These are phyloP conservation scores for Tenthredo amoena DNA, from an alignment of 2,888 invertebrate species.

Conservation along the genomic window DNA sequence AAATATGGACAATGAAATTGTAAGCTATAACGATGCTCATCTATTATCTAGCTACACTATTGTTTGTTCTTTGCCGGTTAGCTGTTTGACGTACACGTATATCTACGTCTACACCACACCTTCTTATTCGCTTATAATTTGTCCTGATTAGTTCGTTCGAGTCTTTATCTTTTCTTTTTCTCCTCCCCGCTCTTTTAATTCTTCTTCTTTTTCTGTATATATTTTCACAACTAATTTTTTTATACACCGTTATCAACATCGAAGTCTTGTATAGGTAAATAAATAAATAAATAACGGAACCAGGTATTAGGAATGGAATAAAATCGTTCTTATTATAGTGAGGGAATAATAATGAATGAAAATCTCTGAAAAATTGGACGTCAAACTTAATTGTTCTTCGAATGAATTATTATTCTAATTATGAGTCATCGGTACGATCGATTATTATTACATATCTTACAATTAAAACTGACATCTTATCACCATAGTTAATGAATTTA, in stretches of 20 bases:
- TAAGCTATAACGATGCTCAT: constrained; percentile 51
- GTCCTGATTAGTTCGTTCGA: not conserved
- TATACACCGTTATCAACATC: not conserved
- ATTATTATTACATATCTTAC: not conserved
- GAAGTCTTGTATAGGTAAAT: not conserved
- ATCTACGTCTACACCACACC: not conserved
- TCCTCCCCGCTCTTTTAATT: not conserved
- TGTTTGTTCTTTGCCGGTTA: constrained; percentile 47
- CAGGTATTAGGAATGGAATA: not conserved
- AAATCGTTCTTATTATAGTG: not conserved
- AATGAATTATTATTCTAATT: not conserved
- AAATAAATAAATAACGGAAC: too few species aligned
- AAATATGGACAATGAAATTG: constrained; percentile 50
- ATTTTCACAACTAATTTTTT: too few species aligned
- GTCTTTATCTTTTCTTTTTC: not conserved
- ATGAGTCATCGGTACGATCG: not conserved
- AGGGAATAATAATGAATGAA: not conserved
- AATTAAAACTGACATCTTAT: not conserved
- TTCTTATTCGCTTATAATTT: constrained; percentile 26
- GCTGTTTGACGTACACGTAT: constrained; percentile 19
- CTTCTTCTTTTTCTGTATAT: not conserved
- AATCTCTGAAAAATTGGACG: not conserved
- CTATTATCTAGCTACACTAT: constrained; percentile 49
- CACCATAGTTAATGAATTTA: constrained; percentile 11
- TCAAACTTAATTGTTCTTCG: not conserved